Evolutionary conservation across 2,113 vertebrate genomes (phyloP).

Genomic region (Oncorhynchus gorbuscha): DNA sequence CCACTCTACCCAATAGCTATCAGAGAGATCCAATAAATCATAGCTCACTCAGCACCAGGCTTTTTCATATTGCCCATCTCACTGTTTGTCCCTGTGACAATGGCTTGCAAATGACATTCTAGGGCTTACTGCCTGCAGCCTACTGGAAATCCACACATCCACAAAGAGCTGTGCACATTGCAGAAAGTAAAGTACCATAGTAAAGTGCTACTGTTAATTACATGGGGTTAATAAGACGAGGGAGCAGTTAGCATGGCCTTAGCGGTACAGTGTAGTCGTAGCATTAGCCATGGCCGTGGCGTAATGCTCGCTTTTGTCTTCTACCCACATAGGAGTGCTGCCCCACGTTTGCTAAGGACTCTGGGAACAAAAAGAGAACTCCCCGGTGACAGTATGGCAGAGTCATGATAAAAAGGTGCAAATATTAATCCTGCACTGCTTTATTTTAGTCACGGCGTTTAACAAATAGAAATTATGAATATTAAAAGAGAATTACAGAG

Average conservation of each 20-base stretch:
- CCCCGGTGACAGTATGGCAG: conserved; percentile 43
- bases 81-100: conserved; percentile 52
- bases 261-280: conserved; percentile 38
- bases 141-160: conserved; percentile 41
- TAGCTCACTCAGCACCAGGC: conserved; percentile 25
- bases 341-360: conserved; percentile 40
- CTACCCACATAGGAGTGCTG: conserved; percentile 35
- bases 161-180: conserved; percentile 41
- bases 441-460: conserved; percentile 42
- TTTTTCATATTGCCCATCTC: conserved; percentile 39
- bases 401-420: conserved; percentile 42
- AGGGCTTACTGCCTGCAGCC: conserved; percentile 50
- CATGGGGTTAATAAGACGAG: conserved; percentile 55
- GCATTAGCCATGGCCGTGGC: conserved; percentile 37
- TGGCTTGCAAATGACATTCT: conserved; percentile 49
- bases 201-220: conserved; percentile 63
- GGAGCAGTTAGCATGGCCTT: conserved; percentile 50
- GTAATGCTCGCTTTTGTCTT: conserved; percentile 32
- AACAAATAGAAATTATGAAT: conserved; percentile 54
- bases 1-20: conserved; percentile 50
- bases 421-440: conserved; percentile 45
- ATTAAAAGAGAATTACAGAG: conserved; percentile 43
- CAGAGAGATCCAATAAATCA: conserved; percentile 58
- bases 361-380: conserved; percentile 46
- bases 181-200: conserved; percentile 42